Conservation (phyloP, 2,797 vertebrate genomes). For the Xenentodon cancila region DNA sequence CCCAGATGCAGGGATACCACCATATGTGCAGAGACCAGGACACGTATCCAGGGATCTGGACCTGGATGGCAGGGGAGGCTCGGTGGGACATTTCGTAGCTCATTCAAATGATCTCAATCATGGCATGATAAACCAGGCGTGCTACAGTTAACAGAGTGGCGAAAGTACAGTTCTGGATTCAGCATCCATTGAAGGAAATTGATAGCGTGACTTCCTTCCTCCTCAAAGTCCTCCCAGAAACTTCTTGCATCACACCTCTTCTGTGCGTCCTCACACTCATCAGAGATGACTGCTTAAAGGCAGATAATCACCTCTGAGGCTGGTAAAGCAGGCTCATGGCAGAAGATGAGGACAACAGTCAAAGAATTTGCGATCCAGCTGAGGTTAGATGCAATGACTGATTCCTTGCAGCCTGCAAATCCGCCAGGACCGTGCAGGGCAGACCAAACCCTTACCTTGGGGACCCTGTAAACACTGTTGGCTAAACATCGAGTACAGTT, state of each 20-base stretch:
- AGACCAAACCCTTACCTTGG: constrained; percentile 34
- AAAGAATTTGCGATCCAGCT: constrained; percentile 15
- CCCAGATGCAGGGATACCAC: constrained; percentile 75
- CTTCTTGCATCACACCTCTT: constrained; percentile 1
- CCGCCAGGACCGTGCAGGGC: constrained; percentile 29
- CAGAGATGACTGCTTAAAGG: constrained; percentile 25
- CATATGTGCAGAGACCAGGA: background rate
- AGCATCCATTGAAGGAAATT: constrained; percentile 22
- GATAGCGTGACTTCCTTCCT: constrained; percentile 14
- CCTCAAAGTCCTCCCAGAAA: constrained; percentile 16
- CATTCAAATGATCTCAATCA: constrained; percentile 15
- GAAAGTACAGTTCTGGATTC: constrained; percentile 27
- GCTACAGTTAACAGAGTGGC: constrained; percentile 44
- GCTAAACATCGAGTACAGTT: constrained; percentile 54
- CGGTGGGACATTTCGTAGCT: constrained; percentile 17
- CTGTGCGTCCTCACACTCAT: constrained; percentile 33
- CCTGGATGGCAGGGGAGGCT: constrained; percentile 13
- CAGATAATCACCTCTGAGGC: constrained; percentile 37
- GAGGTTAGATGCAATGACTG: constrained; percentile 36
- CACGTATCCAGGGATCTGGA: constrained; percentile 19
- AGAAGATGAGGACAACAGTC: constrained; percentile 32
- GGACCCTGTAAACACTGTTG: constrained; percentile 69
- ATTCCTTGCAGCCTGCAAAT: constrained; percentile 51
- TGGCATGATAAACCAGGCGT: constrained; percentile 20
- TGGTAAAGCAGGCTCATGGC: constrained; percentile 29